Conservation (phyloP, 2,113 vertebrate species). For the Bettongia penicillata region DNA sequence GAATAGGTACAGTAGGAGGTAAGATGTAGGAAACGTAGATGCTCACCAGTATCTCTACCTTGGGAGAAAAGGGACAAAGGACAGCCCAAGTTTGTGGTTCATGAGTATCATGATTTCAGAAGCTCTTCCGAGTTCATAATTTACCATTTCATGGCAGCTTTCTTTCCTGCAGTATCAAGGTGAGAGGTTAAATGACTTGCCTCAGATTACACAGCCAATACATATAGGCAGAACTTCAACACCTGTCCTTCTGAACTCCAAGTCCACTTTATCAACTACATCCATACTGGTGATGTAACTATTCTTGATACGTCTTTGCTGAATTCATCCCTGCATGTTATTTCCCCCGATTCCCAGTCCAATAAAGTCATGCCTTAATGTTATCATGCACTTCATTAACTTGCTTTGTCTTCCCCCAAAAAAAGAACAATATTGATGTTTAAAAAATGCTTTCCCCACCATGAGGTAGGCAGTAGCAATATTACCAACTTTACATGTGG, state of each 20-base stretch:
- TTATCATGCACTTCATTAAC: not conserved
- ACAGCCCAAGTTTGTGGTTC: not conserved
- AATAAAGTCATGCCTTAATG: not conserved
- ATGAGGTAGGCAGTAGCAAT: not conserved
- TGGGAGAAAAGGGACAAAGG: not conserved
- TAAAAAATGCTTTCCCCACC: not conserved
- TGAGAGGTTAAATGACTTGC: not conserved
- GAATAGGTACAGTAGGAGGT: not conserved
- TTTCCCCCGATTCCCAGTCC: not conserved
- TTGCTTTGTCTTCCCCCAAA: not conserved
- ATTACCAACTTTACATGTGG: not conserved
- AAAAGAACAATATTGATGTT: not conserved
- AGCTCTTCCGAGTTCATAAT: not conserved
- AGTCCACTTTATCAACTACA: not conserved
- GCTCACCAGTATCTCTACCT: not conserved
- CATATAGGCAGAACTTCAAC: not conserved
- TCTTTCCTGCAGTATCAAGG: not conserved
- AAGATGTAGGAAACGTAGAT: not conserved
- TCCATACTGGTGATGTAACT: not conserved
- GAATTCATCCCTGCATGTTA: not conserved
- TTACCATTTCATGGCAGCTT: not conserved
- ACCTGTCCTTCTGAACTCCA: not conserved
- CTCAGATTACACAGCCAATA: not conserved
- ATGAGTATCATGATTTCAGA: not conserved
- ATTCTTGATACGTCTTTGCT: not conserved